phyloP scores from a whole-genome alignment of 1,140 invertebrate genomes.

The Vanessa atalanta region DNA sequence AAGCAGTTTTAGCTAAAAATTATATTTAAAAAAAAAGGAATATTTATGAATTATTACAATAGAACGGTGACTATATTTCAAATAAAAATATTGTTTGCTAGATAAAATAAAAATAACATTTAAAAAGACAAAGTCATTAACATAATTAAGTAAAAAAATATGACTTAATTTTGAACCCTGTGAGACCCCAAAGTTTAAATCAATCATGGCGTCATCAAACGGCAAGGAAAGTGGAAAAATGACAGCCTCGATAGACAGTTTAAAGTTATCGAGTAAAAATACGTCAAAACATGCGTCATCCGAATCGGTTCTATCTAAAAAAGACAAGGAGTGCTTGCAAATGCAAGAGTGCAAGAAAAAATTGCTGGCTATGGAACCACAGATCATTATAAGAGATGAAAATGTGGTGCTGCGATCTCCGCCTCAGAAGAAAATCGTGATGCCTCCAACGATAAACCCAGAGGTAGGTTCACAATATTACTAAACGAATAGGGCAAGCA shows the following conservation, averaged over 20 bases:
- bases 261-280: slow-evolving; percentile 76
- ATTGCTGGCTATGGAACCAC: slow-evolving; percentile 74
- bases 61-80: background rate
- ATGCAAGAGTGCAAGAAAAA: slow-evolving; percentile 80
- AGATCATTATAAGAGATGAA: slow-evolving; percentile 78
- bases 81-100: background rate
- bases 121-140: background rate
- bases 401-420: slow-evolving; percentile 73
- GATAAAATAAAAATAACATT: background rate
- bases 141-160: slow-evolving; percentile 16
- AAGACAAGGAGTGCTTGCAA: slow-evolving; percentile 74
- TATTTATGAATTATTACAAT: background rate
- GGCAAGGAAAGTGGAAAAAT: slow-evolving; percentile 73
- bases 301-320: slow-evolving; percentile 74
- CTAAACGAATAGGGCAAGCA: no score
- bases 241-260: slow-evolving; percentile 75
- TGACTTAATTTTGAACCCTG: slow-evolving; percentile 21
- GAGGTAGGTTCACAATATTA: slow-evolving; percentile 58
- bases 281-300: slow-evolving; percentile 78
- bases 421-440: slow-evolving; percentile 77
- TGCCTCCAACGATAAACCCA: slow-evolving; percentile 72
- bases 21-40: background rate
- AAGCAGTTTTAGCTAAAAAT: background rate
- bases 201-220: slow-evolving; percentile 71
- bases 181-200: slow-evolving; percentile 6